Evolutionary conservation across 2,888 invertebrate species (phyloP).

Genomic region (Altica lythri): DNA sequence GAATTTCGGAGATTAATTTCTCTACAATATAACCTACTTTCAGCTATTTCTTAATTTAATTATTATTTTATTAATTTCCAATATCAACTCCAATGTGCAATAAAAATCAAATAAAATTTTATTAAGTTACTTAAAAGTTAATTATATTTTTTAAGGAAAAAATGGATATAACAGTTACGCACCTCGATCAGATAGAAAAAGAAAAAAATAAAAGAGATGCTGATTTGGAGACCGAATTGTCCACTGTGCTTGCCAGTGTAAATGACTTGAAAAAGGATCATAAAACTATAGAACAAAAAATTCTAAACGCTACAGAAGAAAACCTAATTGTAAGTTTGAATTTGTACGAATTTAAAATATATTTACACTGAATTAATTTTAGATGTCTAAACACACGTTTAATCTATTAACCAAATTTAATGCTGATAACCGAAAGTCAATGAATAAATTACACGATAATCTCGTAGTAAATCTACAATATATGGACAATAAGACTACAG

Average conservation of each 20-base stretch:
- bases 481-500: slow-evolving; percentile 32
- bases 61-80: no score
- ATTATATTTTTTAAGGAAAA: slow-evolving; percentile 42
- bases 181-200: slow-evolving; percentile 53
- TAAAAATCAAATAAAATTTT: no score
- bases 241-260: slow-evolving; percentile 50
- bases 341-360: no score
- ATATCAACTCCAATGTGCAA: no score
- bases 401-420: slow-evolving; percentile 22
- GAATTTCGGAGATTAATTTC: no score
- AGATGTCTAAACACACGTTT: slow-evolving; percentile 29
- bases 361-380: slow-evolving; percentile 16
- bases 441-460: slow-evolving; percentile 35
- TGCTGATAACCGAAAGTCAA: slow-evolving; percentile 28
- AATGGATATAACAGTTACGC: slow-evolving; percentile 44
- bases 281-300: slow-evolving; percentile 44
- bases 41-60: no score
- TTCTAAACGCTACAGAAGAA: slow-evolving; percentile 44
- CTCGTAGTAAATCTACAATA: slow-evolving; percentile 32
- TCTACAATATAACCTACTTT: no score
- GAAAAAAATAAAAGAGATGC: slow-evolving; percentile 48
- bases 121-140: not conserved
- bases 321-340: slow-evolving; percentile 49
- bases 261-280: slow-evolving; percentile 51
- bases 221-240: slow-evolving; percentile 52